These are phyloP conservation scores for Drosophila burlai DNA, from an alignment of 1,140 invertebrate genomes.

Conservation along the genomic window DNA sequence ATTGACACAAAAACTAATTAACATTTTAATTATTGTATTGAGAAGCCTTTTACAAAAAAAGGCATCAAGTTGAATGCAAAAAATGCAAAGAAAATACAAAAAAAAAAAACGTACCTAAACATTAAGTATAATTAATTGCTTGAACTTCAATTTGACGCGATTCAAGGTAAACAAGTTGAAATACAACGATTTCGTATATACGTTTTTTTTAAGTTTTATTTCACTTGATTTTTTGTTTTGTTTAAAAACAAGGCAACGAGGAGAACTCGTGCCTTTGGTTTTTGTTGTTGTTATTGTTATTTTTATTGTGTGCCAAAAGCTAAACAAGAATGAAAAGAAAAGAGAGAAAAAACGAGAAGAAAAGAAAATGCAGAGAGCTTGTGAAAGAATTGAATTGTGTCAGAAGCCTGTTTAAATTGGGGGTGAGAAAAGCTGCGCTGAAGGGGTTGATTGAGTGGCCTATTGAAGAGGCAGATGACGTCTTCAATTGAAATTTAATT, in stretches of 20 bases:
- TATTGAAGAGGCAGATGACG: constrained; percentile 57
- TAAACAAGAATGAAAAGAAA: constrained; percentile 27
- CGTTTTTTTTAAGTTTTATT: constrained; percentile 42
- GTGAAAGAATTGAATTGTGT: constrained; percentile 28
- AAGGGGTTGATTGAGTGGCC: constrained; percentile 30
- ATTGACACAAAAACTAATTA: constrained; percentile 19
- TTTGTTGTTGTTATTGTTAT: constrained; percentile 26
- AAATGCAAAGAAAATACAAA: constrained; percentile 22
- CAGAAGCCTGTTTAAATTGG: constrained; percentile 12
- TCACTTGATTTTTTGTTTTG: constrained; percentile 35
- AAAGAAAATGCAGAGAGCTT: neutral
- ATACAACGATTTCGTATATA: constrained; percentile 57
- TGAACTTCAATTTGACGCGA: constrained; percentile 65
- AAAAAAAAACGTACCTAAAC: constrained; percentile 47
- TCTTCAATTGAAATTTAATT: constrained; percentile 68
- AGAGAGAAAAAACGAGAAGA: neutral
- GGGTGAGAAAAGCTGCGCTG: constrained; percentile 14
- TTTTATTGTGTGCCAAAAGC: constrained; percentile 50
- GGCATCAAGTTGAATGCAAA: constrained; percentile 20
- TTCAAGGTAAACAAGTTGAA: constrained; percentile 71
- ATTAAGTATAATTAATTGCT: constrained; percentile 63
- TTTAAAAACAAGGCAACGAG: constrained; percentile 61
- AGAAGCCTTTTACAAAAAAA: constrained; percentile 19
- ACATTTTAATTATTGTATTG: constrained; percentile 40
- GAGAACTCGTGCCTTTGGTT: constrained; percentile 56